Conservation (phyloP, 2,113 vertebrate genomes). For the Hemicordylus capensis region DNA sequence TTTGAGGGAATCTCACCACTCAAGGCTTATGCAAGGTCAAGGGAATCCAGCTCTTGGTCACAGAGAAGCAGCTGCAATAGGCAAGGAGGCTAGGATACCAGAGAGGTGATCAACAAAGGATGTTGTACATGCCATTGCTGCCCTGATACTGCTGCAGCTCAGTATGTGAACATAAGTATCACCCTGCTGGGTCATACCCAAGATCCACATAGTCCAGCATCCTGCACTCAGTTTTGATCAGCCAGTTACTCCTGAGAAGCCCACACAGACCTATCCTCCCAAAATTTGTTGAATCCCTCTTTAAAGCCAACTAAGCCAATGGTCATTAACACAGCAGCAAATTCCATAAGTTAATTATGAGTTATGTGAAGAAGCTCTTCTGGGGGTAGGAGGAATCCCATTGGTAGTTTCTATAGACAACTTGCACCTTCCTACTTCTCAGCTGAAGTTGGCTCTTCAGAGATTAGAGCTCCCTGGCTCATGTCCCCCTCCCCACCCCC, state of each 20-base stretch:
- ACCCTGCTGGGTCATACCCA: no score
- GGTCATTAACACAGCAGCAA: not conserved
- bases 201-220: not conserved
- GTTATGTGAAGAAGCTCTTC: no score
- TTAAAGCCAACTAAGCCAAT: not conserved
- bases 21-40: not conserved
- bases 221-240: not conserved
- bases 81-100: not conserved
- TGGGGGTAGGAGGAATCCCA: not conserved
- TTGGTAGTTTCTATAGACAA: not conserved
- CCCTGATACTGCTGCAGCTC: not conserved
- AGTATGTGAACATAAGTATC: not conserved
- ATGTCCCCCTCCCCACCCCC: no score
- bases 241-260: not conserved
- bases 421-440: not conserved
- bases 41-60: not conserved
- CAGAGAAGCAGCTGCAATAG: not conserved
- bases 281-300: not conserved
- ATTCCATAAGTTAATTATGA: no score
- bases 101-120: not conserved
- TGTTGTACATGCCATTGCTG: not conserved
- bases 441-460: not conserved
- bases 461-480: not conserved
- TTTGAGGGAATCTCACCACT: not conserved
- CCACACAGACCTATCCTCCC: no score